Evolutionary conservation across 2,888 invertebrate genomes (phyloP).

Genomic region (Subacronicta megacephala): DNA sequence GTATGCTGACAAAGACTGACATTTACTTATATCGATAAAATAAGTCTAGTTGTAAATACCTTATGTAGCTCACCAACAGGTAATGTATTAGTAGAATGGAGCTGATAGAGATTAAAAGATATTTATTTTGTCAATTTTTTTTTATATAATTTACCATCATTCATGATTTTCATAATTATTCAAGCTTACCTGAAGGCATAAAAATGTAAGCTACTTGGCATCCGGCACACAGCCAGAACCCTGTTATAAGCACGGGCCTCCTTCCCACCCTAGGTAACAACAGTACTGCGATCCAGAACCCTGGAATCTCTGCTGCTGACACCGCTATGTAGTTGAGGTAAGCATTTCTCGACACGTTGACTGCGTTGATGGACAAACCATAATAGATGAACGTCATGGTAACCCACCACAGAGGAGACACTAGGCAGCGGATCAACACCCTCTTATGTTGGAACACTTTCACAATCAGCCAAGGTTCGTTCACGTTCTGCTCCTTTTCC

Average conservation of each 20-base stretch:
- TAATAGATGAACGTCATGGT: constrained; percentile 91
- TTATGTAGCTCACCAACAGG: too few relatives aligned
- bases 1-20: too few relatives aligned
- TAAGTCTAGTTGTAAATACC: too few relatives aligned
- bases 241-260: constrained; percentile 87
- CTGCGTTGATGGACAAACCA: constrained; percentile 91
- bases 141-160: too few relatives aligned
- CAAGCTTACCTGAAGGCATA: constrained; percentile 79
- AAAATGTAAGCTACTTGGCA: constrained; percentile 90
- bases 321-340: constrained; percentile 91
- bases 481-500: constrained; percentile 44
- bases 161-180: not conserved
- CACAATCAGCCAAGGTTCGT: constrained; percentile 74
- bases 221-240: constrained; percentile 89
- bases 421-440: constrained; percentile 66
- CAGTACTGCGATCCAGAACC: constrained; percentile 90
- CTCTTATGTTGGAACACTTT: constrained; percentile 70
- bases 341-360: constrained; percentile 90
- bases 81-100: too few relatives aligned
- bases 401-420: constrained; percentile 89
- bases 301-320: constrained; percentile 91
- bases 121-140: too few relatives aligned
- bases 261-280: constrained; percentile 90
- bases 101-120: too few relatives aligned
- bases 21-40: too few relatives aligned